Base-by-base conservation (phyloP, 2,888 invertebrate species). In the Meteorus cinctellus region DNA sequence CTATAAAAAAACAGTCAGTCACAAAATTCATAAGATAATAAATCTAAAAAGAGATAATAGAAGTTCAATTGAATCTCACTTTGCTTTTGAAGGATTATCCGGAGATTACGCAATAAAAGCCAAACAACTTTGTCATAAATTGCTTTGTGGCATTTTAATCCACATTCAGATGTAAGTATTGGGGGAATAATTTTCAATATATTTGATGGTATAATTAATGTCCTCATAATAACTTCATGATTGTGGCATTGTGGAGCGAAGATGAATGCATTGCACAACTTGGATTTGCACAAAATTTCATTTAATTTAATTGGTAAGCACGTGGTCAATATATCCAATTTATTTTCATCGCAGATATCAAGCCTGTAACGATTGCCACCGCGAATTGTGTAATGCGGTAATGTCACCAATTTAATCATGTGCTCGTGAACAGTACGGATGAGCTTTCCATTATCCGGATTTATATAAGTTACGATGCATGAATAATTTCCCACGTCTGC, bases 401-500 rank as follows among this genome's bases (percentile, higher is more conserved):
- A 65, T 2, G 85, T 84, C n/a, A 85, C 84, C 51, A 86, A 84
- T 82, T 83, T 82, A 59, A 86, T 80, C 68, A 74, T 82, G 74
- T 85, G 82, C 74, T 82, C 77, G 77, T 86, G 85, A 76, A 80
- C 74, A 71, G 81, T 84, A 65, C 80, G 77, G 31, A 85, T 81
- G 59, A 82, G 77, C 74, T 86, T 85, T 67, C 86, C 86, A 74
- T 83, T 85, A 45, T 86, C 85, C 31, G 85, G 85, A 78, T 85
- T 84, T 65, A 81, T 80, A 81, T 85, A 86, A 36, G 81, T 84
- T 62, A 84, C 81, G 45, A 81, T 77, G 71, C 86, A 86, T 10
- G 84, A 84, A 80, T 86, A 86, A 82, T 86, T 85, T 29, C 85
- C 86, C 0, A 83, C 81, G 63, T 86, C 84, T 77, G 83, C 84